Conservation (phyloP, 2,888 invertebrate genomes). For the Sympetrum striolatum region DNA sequence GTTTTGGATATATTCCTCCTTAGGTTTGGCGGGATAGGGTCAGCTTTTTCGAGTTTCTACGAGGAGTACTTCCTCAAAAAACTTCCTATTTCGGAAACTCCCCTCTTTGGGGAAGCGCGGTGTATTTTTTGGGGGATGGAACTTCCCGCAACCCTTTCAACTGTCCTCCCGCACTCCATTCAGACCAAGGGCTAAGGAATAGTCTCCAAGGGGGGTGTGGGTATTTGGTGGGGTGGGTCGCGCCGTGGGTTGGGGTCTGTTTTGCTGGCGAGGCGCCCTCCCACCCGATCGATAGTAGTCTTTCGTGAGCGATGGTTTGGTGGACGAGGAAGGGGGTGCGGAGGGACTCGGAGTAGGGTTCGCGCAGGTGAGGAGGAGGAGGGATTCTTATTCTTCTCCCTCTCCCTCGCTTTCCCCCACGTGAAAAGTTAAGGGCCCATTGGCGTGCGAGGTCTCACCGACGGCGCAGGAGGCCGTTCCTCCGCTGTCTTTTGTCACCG, state of each 20-base stretch:
- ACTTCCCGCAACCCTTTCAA: not conserved
- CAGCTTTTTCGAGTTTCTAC: too few species aligned
- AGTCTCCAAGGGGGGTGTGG: too few species aligned
- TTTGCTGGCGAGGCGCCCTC: not conserved
- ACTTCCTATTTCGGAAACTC: too few species aligned
- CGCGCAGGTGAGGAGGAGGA: not conserved
- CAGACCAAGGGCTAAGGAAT: not conserved
- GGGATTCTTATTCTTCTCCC: not conserved
- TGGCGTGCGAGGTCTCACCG: not conserved
- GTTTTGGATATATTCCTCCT: too few species aligned
- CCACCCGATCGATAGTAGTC: constrained; percentile 14
- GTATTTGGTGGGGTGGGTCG: not conserved
- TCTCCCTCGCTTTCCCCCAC: not conserved
- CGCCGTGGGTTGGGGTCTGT: not conserved
- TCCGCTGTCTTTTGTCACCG: not conserved
- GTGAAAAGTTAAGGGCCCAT: not conserved
- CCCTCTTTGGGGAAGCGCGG: too few species aligned
- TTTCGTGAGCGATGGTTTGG: constrained; percentile 21
- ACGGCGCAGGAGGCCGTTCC: not conserved
- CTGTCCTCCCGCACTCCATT: not conserved
- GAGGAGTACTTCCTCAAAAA: too few species aligned
- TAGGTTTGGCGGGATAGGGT: too few species aligned
- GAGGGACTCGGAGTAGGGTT: not conserved
- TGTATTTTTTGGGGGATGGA: too few species aligned
- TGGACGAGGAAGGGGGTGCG: not conserved